Base-by-base conservation (phyloP, 2,888 invertebrate species). In the Xestia sexstrigata region DNA sequence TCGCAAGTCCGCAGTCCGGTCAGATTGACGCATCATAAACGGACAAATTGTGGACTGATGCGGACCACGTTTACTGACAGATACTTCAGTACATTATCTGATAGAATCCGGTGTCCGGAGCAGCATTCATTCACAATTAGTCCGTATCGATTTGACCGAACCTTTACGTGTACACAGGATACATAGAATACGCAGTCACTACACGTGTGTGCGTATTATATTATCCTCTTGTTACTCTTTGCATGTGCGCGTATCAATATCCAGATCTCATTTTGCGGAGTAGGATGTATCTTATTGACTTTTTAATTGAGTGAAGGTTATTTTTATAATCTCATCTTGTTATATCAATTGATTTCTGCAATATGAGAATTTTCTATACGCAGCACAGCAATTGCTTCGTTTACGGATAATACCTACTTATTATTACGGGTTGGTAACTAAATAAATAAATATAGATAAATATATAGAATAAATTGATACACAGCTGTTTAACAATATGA, bases 251-350 rank as follows among this genome's bases (percentile, higher is more conserved):
- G 70, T 84, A 47, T 71, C 60, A 68, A 76, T 75, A 72, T 69
- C 60, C 60, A 35, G 67, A 81, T 81, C 71, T 69, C 55, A 68
- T 70, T 84, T 83, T 62, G 45, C 63, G 39, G 30, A 68, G 20
- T 26, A 58, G 23, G 78, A 78, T 79, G 83, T 79, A 35, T 55
- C 13, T 63, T 82, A 76, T 82, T 82, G 82, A 67, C 67, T 67
- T 82, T 79, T 82, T 81, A 78, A 76, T 82, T 65, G 49, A 82
- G 35, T 15, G 30, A 4, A 23, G 49, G 49, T 66, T 76, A 76
- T 76, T 81, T 81, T 78, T 49, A 49, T 66, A n/a, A 66, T 76
- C 7, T 45, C 35, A 58, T 81, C 30, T 35, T 23, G 63, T 75
- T 13, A 42, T 65, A n/a, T 42, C 17, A 4, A 9, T n/a, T n/a